Evolutionary conservation across 2,113 vertebrate genomes (phyloP), one percentile per base, ranked within the genome.

Genomic region (Tichodroma muraria): DNA sequence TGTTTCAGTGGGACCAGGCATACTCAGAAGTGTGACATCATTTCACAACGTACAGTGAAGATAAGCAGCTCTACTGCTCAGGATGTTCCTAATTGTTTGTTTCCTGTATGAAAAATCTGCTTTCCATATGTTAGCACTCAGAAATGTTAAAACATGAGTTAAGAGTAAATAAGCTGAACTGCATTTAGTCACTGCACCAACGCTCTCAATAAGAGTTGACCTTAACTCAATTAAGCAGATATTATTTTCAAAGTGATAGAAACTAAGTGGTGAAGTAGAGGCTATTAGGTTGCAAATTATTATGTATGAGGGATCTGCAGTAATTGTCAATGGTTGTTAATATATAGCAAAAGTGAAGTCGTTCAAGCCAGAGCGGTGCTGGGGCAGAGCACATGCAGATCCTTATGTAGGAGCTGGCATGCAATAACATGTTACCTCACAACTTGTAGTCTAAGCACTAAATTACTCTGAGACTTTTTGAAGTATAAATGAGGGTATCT

Each of bases 221-320:
- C 92, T 94, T 93, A 95, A 95, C 44, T 86, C 88, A 88, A 90
- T 97, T 96, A 95, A 90, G 70, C 56, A 93, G 88, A 84, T 93
- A 95, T 96, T 92, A 96, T 96, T 92, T 95, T 95, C 88, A 59
- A 94, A 94, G 92, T 70, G 83, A 93, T 93, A 93, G 69, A 93
- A 95, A 90, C 64, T 90, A 94, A 95, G 72, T 78, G 76, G 35
- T 68, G 24, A 35, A 60, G 68, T 64, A 88, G 56, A 96, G 77
- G 69, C 64, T 88, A 85, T 92, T 94, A 90, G 72, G 64, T 60
- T 80, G 60, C 30, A 68, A 94, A 94, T 92, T 90, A 90, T 95
- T 90, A 92, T 88, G 72, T 88, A 86, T 88, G 72, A 84, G 47
- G 38, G 69, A 64, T 83, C 72, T 84, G 60, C 44, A 71, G 60